Base-by-base conservation (phyloP, 2,888 invertebrate genomes). In the Drosophila neonasuta region DNA sequence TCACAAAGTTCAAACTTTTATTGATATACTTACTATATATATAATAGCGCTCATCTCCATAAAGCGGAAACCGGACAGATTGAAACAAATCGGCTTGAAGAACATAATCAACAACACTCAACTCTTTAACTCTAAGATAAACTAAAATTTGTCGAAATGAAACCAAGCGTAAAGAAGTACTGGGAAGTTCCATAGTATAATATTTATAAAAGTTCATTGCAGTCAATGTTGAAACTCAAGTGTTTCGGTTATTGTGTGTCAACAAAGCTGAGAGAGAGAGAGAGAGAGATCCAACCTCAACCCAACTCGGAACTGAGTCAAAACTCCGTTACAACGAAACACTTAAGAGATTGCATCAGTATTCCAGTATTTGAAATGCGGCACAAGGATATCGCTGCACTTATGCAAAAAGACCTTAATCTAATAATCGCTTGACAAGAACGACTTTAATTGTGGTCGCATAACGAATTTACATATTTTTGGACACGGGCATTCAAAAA, bases 361-460 rank as follows among this genome's bases (percentile, higher is more conserved):
- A 29, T 17, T 13, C 10, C 46, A 58, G 9, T 41, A 39, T 6
- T 30, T 30, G 29, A 15, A 15, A 24, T 60, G 42, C 20, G 52
- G 56, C 29, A 76, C 81, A 81, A 82, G 81, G 81, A 82, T 87
- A 49, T 63, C 61, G 48, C 42, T 81, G 85, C 86, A 83, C 60
- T 86, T 66, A 75, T 54, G 51, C 56, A 75, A 64, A 75, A 64
- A 85, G 87, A 72, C 81, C 80, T 82, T 82, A 85, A 77, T 77
- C 86, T 87, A 82, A 85, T 85, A 87, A 77, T 48, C 54, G 61
- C 44, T 73, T 66, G 77, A 70, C 87, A 82, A 82, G 81, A 82
- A 82, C 80, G 52, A 74, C 69, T 79, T 56, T 81, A 70, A 79
- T 81, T 76, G 70, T 67, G 58, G 52, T 71, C 67, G 57, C 64